Evolutionary conservation across 2,797 vertebrate genomes (phyloP).

Genomic region (Mallotus villosus): DNA sequence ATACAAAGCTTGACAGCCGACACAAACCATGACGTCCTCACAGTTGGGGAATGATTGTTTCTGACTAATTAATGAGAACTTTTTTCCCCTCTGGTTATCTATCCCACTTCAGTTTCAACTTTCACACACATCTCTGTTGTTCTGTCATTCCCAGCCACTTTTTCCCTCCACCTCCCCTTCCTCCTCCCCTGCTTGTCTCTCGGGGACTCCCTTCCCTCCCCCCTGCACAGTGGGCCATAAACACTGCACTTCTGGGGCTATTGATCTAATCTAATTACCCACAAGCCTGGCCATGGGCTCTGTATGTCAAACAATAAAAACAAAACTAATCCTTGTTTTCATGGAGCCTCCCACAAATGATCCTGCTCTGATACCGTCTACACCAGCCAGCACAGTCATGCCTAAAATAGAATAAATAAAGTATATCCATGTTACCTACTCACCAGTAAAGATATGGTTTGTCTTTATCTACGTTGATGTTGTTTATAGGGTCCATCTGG

Average conservation of each 20-base stretch:
- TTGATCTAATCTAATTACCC: slow-evolving; percentile 70
- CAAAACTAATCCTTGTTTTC: slow-evolving; percentile 52
- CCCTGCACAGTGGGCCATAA: slow-evolving; percentile 43
- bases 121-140: slow-evolving; percentile 22
- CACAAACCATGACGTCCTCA: background rate
- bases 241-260: slow-evolving; percentile 47
- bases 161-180: slow-evolving; percentile 19
- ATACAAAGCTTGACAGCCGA: background rate
- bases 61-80: slow-evolving; percentile 26
- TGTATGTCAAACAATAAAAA: slow-evolving; percentile 58
- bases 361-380: slow-evolving; percentile 13
- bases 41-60: slow-evolving; percentile 20
- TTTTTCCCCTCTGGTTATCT: slow-evolving; percentile 9
- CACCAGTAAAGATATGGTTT: slow-evolving; percentile 99
- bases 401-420: slow-evolving; percentile 27
- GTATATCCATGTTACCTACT: slow-evolving; percentile 52
- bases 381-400: slow-evolving; percentile 43
- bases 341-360: slow-evolving; percentile 25
- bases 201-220: slow-evolving; percentile 35
- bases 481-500: slow-evolving; percentile 97
- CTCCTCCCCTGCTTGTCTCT: slow-evolving; percentile 32
- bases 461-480: slow-evolving; percentile 96
- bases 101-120: slow-evolving; percentile 23
- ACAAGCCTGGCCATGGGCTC: slow-evolving; percentile 45
- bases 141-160: slow-evolving; percentile 13